Evolutionary conservation across 35 echinoderm and acorn worm species (phyloP).

Genomic region (Ophiothrix spiculata): DNA sequence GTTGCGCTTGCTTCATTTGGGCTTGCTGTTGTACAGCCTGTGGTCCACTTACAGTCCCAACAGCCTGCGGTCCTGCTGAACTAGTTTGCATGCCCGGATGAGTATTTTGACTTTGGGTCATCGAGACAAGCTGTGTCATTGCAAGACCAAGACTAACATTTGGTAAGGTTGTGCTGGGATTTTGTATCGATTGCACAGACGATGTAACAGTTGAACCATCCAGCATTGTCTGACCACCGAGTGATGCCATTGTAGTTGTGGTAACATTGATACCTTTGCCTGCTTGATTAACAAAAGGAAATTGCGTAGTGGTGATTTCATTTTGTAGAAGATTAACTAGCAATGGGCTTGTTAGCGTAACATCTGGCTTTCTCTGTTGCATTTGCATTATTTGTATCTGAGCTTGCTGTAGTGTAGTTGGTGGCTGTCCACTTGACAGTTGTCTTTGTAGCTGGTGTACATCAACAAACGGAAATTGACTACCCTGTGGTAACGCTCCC

Average conservation of each 20-base stretch:
- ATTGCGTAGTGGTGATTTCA: conserved; percentile 86
- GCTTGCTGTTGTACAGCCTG: too few species aligned
- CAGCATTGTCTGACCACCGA: background rate
- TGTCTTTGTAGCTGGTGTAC: background rate
- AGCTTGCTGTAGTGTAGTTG: background rate
- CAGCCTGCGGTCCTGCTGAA: too few species aligned
- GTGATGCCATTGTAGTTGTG: conserved; percentile 15
- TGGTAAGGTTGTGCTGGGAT: background rate
- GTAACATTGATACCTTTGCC: conserved; percentile 10
- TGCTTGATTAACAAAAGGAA: conserved; percentile 48
- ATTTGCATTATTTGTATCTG: background rate
- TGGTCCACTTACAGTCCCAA: too few species aligned
- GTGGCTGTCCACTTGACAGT: background rate
- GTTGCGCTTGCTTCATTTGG: too few species aligned
- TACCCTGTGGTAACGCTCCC: background rate
- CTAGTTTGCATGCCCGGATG: too few species aligned
- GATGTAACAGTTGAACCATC: too few species aligned
- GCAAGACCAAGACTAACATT: background rate
- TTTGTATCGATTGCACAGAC: background rate
- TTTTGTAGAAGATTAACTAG: conserved; percentile 90
- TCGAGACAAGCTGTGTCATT: background rate
- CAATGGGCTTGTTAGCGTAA: conserved; percentile 88
- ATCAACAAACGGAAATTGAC: background rate
- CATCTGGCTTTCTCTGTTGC: conserved; percentile 49
- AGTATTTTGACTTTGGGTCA: too few species aligned